A percentile compares a stretch with the other conserved stretches of the same genome.
These are phyloP conservation scores for Aythya baeri DNA, from an alignment of 2,113 vertebrate genomes.

Conservation along the genomic window DNA sequence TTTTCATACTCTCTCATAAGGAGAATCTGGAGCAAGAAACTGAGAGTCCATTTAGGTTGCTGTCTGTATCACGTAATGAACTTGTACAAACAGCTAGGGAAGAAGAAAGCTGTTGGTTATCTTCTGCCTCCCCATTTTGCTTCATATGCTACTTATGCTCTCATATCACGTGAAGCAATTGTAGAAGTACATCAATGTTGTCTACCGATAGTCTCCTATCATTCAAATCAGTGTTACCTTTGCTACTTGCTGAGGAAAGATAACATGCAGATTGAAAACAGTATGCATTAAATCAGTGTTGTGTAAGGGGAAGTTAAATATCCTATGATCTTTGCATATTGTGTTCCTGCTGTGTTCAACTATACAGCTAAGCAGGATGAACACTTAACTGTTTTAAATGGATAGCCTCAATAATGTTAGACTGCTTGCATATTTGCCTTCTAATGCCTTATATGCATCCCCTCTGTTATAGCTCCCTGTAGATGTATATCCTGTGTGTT, in stretches of 20 bases:
- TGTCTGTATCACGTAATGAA: background rate
- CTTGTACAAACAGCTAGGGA: background rate
- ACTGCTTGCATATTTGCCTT: background rate
- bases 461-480: background rate
- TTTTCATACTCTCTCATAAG: fast-evolving
- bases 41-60: background rate
- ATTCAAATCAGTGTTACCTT: background rate
- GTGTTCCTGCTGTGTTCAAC: fast-evolving
- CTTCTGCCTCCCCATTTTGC: background rate
- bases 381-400: background rate
- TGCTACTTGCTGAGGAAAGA: background rate
- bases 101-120: background rate
- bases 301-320: background rate
- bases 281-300: background rate
- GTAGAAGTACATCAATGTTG: background rate
- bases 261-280: background rate
- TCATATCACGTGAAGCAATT: background rate
- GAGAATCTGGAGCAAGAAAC: background rate
- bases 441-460: background rate
- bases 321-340: background rate
- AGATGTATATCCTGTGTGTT: background rate
- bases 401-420: background rate
- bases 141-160: background rate
- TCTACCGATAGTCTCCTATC: background rate
- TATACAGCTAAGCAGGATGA: background rate